Base-by-base conservation (phyloP, 2,113 vertebrate species). In the Elachura formosa region DNA sequence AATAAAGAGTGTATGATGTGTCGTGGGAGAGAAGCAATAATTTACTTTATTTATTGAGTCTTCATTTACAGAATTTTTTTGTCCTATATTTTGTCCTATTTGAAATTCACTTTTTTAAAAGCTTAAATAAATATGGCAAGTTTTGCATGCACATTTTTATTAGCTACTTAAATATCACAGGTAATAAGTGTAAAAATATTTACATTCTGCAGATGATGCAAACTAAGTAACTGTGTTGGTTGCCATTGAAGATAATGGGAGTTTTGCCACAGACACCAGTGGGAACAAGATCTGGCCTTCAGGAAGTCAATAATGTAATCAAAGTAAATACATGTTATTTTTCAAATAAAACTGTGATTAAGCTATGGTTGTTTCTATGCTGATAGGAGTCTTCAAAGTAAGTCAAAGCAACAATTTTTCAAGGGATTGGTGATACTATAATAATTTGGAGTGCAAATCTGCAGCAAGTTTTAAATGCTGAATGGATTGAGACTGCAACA, bases 101-200 rank as follows among this genome's bases (percentile, higher is more conserved):
- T 95, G 55, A 91, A 96, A 91, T 79, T 91, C 40, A 59, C n/a
- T 63, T 89, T 93, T 96, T 96, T 67, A 71, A 38, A 34, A 67
- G 48, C 59, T 86, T 81, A 77, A 90, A 94, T 89, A 94, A 96
- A 90, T 86, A 93, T 52, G 24, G 41, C 15, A 28, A 86, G 62
- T 78, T 95, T 86, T 88, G 48, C 56, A 90, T 81, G 59, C 55
- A 95, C 75, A 77, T 94, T 94, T 96, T 96, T 90, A 96, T 95
- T 94, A 91, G 72, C 87, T 93, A 74, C 33, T 96, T 95, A 94
- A 90, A 90, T 84, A 94, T 88, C 72, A 84, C 36, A 75, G 90
- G 86, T 93, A 92, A 84, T 38, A 74, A 95, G 64, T 74, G 48
- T 77, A 93, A 93, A 93, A 96, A 95, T 94, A 93, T 94, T 95